phyloP scores from a whole-genome alignment of 2,797 vertebrate species.

The Peromyscus eremicus region DNA sequence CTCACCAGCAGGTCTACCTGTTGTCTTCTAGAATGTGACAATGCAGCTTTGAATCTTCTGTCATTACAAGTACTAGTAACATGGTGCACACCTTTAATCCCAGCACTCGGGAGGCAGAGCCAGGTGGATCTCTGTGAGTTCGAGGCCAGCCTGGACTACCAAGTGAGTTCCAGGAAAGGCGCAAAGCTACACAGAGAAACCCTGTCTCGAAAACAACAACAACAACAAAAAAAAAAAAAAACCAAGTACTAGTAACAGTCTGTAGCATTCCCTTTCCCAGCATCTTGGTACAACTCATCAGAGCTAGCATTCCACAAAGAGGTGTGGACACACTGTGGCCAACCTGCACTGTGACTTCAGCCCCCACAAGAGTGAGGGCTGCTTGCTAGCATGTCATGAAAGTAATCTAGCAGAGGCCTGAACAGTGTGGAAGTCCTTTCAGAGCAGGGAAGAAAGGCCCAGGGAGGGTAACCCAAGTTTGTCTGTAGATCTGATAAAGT shows the following conservation, averaged over 20 bases:
- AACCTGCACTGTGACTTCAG: background rate
- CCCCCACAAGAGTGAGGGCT: background rate
- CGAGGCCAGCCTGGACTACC: too few species aligned
- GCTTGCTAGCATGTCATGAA: background rate
- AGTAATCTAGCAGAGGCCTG: background rate
- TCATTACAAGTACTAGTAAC: background rate
- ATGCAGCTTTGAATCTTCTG: background rate
- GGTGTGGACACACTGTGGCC: rapidly evolving
- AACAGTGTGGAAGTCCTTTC: background rate
- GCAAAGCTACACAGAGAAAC: too few species aligned
- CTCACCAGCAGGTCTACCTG: background rate
- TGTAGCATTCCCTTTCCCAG: too few species aligned
- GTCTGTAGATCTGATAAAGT: background rate
- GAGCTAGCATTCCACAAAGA: background rate
- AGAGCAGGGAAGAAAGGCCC: background rate
- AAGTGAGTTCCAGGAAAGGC: too few species aligned
- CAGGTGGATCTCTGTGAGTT: too few species aligned
- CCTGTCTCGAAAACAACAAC: too few species aligned
- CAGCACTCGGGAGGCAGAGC: too few species aligned
- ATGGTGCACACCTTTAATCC: too few species aligned
- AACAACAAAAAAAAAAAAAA: too few species aligned
- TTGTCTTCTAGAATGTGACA: background rate
- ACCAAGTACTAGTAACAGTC: too few species aligned
- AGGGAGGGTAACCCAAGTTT: background rate
- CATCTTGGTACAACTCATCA: background rate